Conservation (phyloP, 1,140 invertebrate genomes). For the Cephus cinctus region DNA sequence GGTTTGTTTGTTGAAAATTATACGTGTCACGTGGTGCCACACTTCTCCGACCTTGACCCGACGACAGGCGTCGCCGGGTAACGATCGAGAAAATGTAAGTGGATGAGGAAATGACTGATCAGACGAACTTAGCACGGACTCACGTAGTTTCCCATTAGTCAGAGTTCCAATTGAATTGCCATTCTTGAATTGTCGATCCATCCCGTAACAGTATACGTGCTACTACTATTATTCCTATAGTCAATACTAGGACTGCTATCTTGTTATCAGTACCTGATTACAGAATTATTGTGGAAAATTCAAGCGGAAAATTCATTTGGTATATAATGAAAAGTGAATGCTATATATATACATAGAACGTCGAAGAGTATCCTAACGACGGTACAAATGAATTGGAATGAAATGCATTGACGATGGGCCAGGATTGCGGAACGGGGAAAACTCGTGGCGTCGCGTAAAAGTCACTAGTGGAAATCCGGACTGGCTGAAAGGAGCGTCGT, state of each 20-base stretch:
- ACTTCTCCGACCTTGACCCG: too few species aligned
- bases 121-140: too few species aligned
- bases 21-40: too few species aligned
- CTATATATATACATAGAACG: slow-evolving; percentile 16
- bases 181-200: too few species aligned
- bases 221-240: slow-evolving; percentile 11
- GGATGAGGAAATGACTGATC: too few species aligned
- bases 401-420: slow-evolving; percentile 15
- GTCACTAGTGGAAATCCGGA: slow-evolving; percentile 47
- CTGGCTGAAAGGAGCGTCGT: slow-evolving; percentile 50
- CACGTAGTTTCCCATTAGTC: too few species aligned
- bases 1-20: too few species aligned
- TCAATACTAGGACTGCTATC: slow-evolving; percentile 17
- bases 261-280: slow-evolving; percentile 15
- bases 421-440: slow-evolving; percentile 1
- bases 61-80: too few species aligned
- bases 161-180: too few species aligned
- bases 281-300: slow-evolving; percentile 17
- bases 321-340: slow-evolving; percentile 20
- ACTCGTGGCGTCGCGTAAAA: slow-evolving; percentile 22
- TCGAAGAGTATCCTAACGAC: slow-evolving; percentile 32
- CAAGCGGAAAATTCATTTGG: slow-evolving; percentile 24
- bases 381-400: slow-evolving; percentile 21
- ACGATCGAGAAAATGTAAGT: too few species aligned
- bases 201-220: too few species aligned